Evolutionary conservation across 2,888 invertebrate genomes (phyloP).

Genomic region (Tinea semifulvella): DNA sequence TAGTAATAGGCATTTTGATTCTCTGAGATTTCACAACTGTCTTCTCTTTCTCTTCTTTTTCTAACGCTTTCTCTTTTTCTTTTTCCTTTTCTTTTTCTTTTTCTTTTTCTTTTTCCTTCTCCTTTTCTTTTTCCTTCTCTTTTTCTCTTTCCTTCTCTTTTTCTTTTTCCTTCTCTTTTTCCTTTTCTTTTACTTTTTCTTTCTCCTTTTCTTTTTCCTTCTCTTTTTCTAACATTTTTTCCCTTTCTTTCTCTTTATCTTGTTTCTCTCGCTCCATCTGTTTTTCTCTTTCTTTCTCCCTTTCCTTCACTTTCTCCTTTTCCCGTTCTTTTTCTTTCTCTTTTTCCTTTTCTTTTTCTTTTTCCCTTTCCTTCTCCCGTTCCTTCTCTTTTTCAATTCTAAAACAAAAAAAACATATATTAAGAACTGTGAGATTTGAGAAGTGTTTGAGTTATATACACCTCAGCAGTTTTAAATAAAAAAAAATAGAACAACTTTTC

Average conservation of each 20-base stretch:
- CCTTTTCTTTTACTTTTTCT: constrained; percentile 17
- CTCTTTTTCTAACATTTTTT: constrained; percentile 23
- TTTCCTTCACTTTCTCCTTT: constrained; percentile 39
- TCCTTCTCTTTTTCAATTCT: constrained; percentile 25
- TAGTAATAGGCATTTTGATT: neutral
- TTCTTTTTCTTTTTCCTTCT: constrained; percentile 14
- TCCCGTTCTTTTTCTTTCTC: constrained; percentile 38
- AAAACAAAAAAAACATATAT: neutral
- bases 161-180: constrained; percentile 26
- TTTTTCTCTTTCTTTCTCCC: constrained; percentile 39
- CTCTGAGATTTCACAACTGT: constrained; percentile 23
- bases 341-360: constrained; percentile 14
- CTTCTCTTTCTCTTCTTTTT: constrained; percentile 25
- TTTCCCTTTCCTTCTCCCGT: constrained; percentile 21
- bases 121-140: constrained; percentile 28
- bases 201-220: constrained; percentile 26
- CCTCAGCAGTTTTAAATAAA: too few relatives aligned
- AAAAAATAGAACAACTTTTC: too few relatives aligned
- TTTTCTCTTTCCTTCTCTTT: constrained; percentile 23
- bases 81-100: constrained; percentile 17
- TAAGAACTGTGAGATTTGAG: too few relatives aligned
- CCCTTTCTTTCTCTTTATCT: constrained; percentile 19
- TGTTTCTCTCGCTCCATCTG: constrained; percentile 16
- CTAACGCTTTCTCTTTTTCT: constrained; percentile 24
- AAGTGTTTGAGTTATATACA: too few relatives aligned